Evolutionary conservation across 2,113 vertebrate genomes (phyloP).

Genomic region (Paralichthys olivaceus): DNA sequence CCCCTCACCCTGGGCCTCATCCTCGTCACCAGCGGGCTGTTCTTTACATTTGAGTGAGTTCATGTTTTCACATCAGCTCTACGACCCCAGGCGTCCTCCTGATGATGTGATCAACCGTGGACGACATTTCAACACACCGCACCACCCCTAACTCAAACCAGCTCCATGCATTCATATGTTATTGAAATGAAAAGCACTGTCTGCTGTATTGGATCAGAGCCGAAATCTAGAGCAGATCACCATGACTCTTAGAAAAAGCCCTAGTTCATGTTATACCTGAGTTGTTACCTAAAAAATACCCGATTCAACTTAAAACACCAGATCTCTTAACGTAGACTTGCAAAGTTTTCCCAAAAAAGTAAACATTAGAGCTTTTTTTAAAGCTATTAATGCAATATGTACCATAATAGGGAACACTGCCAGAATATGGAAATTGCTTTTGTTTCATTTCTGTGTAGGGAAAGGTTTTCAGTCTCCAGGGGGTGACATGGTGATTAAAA

Average conservation of each 20-base stretch:
- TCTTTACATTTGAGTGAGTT: constrained; percentile 96
- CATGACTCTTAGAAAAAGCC: neutral
- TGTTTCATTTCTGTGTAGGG: neutral
- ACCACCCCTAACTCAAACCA: neutral
- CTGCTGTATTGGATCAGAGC: neutral
- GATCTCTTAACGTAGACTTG: neutral
- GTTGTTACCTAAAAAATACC: no score
- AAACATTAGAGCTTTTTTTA: no score
- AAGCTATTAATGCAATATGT: neutral
- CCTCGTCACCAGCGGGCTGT: constrained; percentile 88
- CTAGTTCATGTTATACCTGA: neutral
- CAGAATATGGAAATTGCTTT: neutral
- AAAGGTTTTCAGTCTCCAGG: constrained; percentile 40
- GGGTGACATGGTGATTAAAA: constrained; percentile 55
- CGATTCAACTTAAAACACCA: neutral
- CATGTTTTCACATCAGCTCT: neutral
- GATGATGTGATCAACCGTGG: neutral
- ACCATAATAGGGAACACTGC: neutral
- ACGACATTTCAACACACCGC: neutral
- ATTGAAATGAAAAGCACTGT: neutral
- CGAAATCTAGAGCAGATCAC: neutral
- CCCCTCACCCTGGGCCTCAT: constrained; percentile 92
- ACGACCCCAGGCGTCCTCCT: no score
- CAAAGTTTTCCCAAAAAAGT: neutral
- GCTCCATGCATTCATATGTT: neutral